phyloP scores from a whole-genome alignment of 2,113 vertebrate species.

The Ascaphus truei region DNA sequence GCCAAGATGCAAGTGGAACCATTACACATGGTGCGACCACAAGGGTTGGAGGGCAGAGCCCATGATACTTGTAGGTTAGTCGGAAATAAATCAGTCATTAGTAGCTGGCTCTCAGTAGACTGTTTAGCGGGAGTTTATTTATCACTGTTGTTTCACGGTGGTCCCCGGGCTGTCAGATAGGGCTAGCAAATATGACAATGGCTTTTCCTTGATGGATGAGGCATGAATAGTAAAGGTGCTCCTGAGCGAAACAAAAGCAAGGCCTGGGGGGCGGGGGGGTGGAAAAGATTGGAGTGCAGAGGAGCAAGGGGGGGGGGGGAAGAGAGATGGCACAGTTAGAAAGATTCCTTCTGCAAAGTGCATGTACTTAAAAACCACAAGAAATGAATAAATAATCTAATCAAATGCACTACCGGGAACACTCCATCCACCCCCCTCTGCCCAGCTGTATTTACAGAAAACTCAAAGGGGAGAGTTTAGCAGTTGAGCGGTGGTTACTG shows the following conservation, averaged over 20 bases:
- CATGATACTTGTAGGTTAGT: background rate
- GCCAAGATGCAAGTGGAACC: background rate
- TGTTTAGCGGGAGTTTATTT: constrained; percentile 51
- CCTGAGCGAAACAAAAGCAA: constrained; percentile 25
- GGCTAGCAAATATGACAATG: constrained; percentile 32
- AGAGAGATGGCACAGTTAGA: background rate
- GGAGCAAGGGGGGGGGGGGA: background rate
- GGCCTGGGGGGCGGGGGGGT: constrained; percentile 9
- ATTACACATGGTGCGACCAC: background rate
- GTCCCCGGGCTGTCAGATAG: constrained; percentile 32
- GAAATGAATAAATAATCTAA: constrained; percentile 32
- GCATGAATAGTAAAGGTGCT: constrained; percentile 39
- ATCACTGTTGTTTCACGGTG: constrained; percentile 48
- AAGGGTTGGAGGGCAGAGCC: background rate
- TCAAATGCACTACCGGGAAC: constrained; percentile 21
- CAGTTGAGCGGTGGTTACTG: constrained; percentile 4
- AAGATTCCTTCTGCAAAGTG: constrained; percentile 12
- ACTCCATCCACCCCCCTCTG: background rate
- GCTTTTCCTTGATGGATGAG: constrained; percentile 53
- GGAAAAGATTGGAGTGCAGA: too few relatives aligned
- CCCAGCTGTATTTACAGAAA: background rate
- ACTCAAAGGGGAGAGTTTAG: constrained; percentile 14
- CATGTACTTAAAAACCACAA: constrained; percentile 21
- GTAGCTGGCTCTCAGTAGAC: constrained; percentile 35
- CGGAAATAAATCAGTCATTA: constrained; percentile 54